These are phyloP conservation scores for Caenorhabditis sp. DNA, from an alignment of 2,888 invertebrate genomes.

Conservation along the genomic window DNA sequence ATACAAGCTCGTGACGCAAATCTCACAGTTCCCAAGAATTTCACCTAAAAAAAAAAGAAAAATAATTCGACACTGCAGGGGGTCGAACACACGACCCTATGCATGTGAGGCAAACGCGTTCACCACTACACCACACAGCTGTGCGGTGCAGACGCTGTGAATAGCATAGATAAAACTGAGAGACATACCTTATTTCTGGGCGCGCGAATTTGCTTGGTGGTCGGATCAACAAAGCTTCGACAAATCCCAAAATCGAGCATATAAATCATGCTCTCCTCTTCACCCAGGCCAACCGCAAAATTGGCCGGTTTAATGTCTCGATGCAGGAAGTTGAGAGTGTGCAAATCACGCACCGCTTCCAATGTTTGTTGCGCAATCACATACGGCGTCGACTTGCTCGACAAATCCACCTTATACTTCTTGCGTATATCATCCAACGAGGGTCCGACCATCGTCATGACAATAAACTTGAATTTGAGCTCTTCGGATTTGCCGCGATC, in stretches of 20 bases:
- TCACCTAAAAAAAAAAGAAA: too few relatives aligned
- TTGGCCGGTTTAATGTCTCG: slow-evolving; percentile 50
- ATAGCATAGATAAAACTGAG: too few relatives aligned
- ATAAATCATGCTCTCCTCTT: slow-evolving; percentile 18
- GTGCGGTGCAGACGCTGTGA: too few relatives aligned
- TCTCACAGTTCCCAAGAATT: slow-evolving; percentile 47
- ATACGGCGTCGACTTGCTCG: not conserved
- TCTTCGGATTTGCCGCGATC: not conserved
- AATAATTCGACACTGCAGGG: too few relatives aligned
- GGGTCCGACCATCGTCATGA: not conserved
- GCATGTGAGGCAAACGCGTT: too few relatives aligned
- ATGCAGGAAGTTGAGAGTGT: slow-evolving; percentile 44
- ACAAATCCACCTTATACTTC: not conserved
- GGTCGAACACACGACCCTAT: too few relatives aligned
- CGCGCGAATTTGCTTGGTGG: slow-evolving; percentile 3
- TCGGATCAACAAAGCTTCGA: slow-evolving; percentile 7
- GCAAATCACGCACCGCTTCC: slow-evolving; percentile 38
- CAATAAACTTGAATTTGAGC: not conserved
- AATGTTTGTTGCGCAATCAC: not conserved
- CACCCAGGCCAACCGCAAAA: slow-evolving; percentile 40
- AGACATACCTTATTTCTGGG: not conserved
- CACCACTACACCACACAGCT: too few relatives aligned
- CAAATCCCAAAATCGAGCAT: slow-evolving; percentile 41
- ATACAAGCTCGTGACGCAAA: slow-evolving; percentile 47
- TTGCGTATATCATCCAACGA: not conserved